Evolutionary conservation across 2,888 invertebrate genomes (phyloP), one percentile per base, ranked within the genome.

Genomic region (Neocrepidodera transversa): DNA sequence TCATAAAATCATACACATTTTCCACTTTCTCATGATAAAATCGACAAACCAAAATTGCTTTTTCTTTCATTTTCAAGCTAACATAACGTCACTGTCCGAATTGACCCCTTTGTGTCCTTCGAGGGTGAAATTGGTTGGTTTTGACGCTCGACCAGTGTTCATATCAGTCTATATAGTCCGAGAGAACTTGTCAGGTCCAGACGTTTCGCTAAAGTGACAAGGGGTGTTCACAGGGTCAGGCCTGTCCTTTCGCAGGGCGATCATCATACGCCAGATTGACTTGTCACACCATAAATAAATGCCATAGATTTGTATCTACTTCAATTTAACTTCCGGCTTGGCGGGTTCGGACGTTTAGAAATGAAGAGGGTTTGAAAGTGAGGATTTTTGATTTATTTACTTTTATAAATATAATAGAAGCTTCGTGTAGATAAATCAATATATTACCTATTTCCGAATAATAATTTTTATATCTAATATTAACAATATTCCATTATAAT

Each of bases 221-320:
- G 51, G 61, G 64, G 57, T 42, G 38, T 32, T 50, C 20, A 30
- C 30, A 32, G 52, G 58, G 60, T 57, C 57, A 49, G 48, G 42
- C 11, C 26, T 23, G 48, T 47, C 54, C 43, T 40, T 57, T 55
- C 47, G 35, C 35, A 43, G 43, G 62, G 58, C 48, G 56, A 61
- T 58, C 58, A 50, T 64, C 53, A 60, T 56, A 65, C 65, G 61
- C 59, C 68, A 69, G 65, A 68, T 65, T 68, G 67, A 67, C 63
- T 67, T 69, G 69, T 69, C 69, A 67, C 66, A 57, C 64, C 58
- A 62, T 64, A 65, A 64, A 62, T 64, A 62, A 53, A 54, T 36
- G 28, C 47, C 54, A 26, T 51, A 17, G 40, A 51, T 51, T 51
- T 32, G 52, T 52, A 42, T 52, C 26, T 30, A 42, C 42, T 42